Evolutionary conservation across 2,797 vertebrate genomes (phyloP).

Genomic region (Halcyon leucocephala): DNA sequence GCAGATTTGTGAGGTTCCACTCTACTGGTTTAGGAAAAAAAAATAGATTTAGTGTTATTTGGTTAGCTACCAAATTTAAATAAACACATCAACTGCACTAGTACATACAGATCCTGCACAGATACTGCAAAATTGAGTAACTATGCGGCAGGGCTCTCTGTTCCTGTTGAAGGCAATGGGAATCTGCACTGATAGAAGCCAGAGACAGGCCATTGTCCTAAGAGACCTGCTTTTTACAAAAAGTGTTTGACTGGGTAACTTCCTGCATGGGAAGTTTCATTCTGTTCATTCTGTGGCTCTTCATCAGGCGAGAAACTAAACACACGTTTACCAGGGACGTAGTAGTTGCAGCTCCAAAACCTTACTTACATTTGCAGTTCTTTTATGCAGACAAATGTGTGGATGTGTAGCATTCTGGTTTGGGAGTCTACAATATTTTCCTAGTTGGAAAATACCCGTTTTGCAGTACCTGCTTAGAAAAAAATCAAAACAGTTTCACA

Average conservation of each 20-base stretch:
- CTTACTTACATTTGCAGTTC: background rate
- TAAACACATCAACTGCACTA: slow-evolving; percentile 44
- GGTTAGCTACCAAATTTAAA: slow-evolving; percentile 62
- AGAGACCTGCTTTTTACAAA: background rate
- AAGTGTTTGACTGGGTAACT: background rate
- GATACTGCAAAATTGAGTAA: background rate
- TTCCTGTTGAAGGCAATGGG: background rate
- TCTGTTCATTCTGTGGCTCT: background rate
- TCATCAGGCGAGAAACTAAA: background rate
- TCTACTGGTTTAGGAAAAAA: background rate
- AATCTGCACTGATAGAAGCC: background rate
- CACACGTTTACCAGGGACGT: background rate
- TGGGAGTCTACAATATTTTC: slow-evolving; percentile 6
- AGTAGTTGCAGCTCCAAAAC: background rate
- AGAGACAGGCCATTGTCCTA: background rate
- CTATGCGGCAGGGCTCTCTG: background rate
- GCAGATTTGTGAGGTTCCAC: slow-evolving; percentile 17
- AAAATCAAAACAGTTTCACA: slow-evolving; percentile 62
- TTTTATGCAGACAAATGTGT: background rate
- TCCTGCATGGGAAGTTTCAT: background rate
- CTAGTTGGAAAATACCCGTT: slow-evolving; percentile 32
- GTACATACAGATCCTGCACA: slow-evolving; percentile 11
- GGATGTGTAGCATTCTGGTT: background rate
- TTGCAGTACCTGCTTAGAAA: slow-evolving; percentile 69
- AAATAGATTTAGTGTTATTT: background rate